Evolutionary conservation across 2,888 invertebrate genomes (phyloP).

Genomic region (Plebejus anna): DNA sequence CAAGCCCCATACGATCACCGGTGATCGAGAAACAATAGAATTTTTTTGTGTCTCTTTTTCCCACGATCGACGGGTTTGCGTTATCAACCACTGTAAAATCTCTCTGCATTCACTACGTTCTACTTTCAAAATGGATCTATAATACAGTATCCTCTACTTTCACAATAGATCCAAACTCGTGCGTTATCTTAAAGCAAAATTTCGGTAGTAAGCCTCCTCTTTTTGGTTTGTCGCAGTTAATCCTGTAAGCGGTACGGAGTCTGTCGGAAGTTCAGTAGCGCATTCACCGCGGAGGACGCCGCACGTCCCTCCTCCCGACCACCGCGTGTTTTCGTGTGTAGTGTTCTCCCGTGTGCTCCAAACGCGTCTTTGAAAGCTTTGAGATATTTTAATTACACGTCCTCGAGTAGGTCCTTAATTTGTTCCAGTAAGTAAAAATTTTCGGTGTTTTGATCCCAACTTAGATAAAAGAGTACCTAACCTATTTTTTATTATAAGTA

Average conservation of each 20-base stretch:
- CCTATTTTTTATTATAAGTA: neutral
- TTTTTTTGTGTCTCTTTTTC: no score
- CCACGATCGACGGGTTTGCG: no score
- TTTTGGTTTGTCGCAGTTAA: conserved; percentile 36
- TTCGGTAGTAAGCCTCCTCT: neutral
- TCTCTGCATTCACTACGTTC: no score
- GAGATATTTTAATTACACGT: conserved; percentile 29
- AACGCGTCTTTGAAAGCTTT: conserved; percentile 41
- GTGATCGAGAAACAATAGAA: no score
- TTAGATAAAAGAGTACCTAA: neutral
- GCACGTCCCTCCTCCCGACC: conserved; percentile 47
- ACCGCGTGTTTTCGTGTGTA: conserved; percentile 43
- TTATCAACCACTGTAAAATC: no score
- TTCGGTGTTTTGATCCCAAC: neutral
- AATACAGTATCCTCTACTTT: no score
- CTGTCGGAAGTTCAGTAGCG: conserved; percentile 64
- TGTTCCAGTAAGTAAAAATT: conserved; percentile 21
- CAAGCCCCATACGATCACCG: no score
- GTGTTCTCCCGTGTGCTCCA: conserved; percentile 40
- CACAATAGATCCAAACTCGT: neutral
- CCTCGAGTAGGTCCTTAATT: conserved; percentile 7
- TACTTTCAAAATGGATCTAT: no score
- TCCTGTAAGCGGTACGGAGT: conserved; percentile 57
- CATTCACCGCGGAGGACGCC: conserved; percentile 55
- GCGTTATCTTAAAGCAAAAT: neutral